phyloP scores from a whole-genome alignment of 1,140 invertebrate species.

The Cheumatopsyche charites region DNA sequence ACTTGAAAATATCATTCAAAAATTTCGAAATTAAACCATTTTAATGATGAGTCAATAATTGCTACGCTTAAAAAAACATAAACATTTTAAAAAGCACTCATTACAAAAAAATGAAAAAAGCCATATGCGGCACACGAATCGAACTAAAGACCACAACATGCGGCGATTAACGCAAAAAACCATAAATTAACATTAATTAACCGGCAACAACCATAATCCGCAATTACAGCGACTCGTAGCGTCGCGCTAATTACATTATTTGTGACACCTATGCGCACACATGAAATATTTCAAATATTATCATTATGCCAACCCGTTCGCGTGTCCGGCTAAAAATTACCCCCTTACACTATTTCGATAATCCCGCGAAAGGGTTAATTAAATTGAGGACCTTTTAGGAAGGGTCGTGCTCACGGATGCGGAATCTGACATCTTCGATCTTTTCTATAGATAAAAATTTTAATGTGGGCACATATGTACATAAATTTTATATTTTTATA shows the following conservation, averaged over 20 bases:
- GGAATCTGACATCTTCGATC: slow-evolving; percentile 22
- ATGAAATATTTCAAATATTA: not conserved
- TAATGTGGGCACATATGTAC: not conserved
- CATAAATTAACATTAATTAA: slow-evolving; percentile 33
- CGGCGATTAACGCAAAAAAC: not conserved
- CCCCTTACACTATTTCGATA: slow-evolving; percentile 9
- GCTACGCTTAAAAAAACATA: no score
- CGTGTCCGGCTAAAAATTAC: slow-evolving; percentile 34
- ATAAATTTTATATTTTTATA: not conserved
- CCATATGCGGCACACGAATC: no score
- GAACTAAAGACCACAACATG: slow-evolving; percentile 11
- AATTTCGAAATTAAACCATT: no score
- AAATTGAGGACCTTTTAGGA: slow-evolving; percentile 42
- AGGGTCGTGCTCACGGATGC: slow-evolving; percentile 20
- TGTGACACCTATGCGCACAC: slow-evolving; percentile 40
- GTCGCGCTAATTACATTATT: slow-evolving; percentile 28
- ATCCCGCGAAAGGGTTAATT: slow-evolving; percentile 48
- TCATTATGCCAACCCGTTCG: not conserved
- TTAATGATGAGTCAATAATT: no score
- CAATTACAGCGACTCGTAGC: slow-evolving; percentile 19
- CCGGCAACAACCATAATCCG: slow-evolving; percentile 26
- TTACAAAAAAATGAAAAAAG: no score
- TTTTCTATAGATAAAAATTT: not conserved
- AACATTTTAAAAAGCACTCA: no score
- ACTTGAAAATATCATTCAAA: no score